Conservation (phyloP, 1,140 invertebrate species). For the Megalonaias nervosa region DNA sequence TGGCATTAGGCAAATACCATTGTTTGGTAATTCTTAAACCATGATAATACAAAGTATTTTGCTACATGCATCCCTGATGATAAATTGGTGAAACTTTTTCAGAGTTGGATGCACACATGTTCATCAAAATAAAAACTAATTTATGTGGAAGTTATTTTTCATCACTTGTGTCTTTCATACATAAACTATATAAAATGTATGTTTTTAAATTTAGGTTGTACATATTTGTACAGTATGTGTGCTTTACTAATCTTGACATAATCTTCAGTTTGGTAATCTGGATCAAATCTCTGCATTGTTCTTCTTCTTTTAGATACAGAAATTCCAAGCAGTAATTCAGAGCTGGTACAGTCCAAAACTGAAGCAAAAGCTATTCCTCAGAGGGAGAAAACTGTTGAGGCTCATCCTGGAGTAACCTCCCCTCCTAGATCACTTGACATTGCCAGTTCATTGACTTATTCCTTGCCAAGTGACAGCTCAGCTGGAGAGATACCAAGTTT, state of each 20-base stretch:
- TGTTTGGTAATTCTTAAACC: too few relatives aligned
- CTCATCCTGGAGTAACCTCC: conserved; percentile 19
- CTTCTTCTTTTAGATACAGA: conserved; percentile 46
- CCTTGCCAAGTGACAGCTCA: neutral
- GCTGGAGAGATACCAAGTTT: too few relatives aligned
- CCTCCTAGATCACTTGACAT: conserved; percentile 23
- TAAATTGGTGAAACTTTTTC: too few relatives aligned
- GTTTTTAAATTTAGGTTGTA: neutral
- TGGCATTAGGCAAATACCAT: too few relatives aligned
- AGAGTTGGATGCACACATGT: neutral
- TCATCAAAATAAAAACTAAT: neutral
- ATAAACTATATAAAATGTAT: too few relatives aligned
- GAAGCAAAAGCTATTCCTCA: conserved; percentile 25
- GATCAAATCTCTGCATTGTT: neutral
- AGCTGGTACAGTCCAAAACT: conserved; percentile 2
- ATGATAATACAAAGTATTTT: too few relatives aligned
- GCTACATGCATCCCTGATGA: too few relatives aligned
- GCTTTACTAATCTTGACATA: conserved; percentile 3
- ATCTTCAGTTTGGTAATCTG: neutral
- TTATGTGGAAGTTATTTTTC: neutral
- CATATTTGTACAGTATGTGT: neutral
- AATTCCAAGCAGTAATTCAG: conserved; percentile 43
- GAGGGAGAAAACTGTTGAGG: conserved; percentile 4
- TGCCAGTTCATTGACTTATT: conserved; percentile 23
- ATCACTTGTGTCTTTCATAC: neutral